Evolutionary conservation across 1,140 invertebrate species (phyloP).

Genomic region (Eupristina koningsbergeri): DNA sequence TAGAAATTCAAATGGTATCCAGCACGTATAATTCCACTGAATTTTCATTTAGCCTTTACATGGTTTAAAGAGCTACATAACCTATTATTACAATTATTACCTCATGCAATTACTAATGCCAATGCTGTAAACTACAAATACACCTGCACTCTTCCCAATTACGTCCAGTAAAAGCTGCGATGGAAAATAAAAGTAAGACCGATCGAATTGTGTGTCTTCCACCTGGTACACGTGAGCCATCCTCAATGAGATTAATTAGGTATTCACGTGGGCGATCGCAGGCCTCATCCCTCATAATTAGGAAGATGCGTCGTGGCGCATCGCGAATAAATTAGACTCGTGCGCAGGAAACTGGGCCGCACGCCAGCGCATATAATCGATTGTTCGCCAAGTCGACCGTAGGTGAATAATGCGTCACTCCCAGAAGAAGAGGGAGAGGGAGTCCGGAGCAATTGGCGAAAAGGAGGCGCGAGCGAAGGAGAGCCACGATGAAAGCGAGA

Average conservation of each 20-base stretch:
- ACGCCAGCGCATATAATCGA: slow-evolving; percentile 18
- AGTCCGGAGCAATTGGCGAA: neutral
- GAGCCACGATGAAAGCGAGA: slow-evolving; percentile 54
- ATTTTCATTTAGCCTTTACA: neutral
- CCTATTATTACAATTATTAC: slow-evolving; percentile 31
- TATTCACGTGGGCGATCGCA: neutral
- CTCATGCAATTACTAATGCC: slow-evolving; percentile 19
- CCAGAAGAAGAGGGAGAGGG: neutral
- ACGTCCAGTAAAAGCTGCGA: no score
- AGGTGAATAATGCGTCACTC: neutral
- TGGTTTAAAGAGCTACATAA: neutral
- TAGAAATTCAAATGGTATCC: neutral
- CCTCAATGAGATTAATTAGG: neutral
- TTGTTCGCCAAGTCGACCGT: neutral
- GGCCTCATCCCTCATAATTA: slow-evolving; percentile 28
- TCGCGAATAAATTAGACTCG: slow-evolving; percentile 7
- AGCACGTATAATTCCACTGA: neutral
- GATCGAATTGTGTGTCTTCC: neutral
- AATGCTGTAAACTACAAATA: neutral
- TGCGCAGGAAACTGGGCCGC: slow-evolving; percentile 13
- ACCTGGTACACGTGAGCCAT: neutral
- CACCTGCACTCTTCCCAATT: no score
- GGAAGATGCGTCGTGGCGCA: neutral
- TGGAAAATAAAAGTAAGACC: no score
- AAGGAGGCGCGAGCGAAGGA: slow-evolving; percentile 15